Base-by-base conservation (phyloP, 2,888 invertebrate genomes). In the Agrotis puta region DNA sequence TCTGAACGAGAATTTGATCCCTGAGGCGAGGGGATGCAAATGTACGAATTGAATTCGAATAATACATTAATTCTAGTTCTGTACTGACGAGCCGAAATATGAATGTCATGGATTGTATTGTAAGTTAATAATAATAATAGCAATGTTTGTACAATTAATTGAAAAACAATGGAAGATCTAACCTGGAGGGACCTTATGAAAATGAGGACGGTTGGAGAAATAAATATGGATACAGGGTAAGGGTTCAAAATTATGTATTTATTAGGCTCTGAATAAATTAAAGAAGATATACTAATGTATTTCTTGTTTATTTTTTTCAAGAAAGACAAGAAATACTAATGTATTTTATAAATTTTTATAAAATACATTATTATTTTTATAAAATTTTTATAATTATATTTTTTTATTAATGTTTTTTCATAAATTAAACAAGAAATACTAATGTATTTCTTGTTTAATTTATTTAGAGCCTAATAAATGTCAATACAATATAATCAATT, bases 11-110 rank as follows among this genome's bases (percentile, higher is more conserved):
- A 56, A 48, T 24, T 22, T 22, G 57, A 64, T 70, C 43, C 43
- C 14, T 14, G 22, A 47, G 62, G 53, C 69, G 27, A 74, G 33
- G 47, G n/a, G 75, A 65, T 56, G 77, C 33, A 76, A 78, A 80
- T 80, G 4, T 63, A 61, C 3, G 24, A 66, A 81, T 58, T n/a
- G 57, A 64, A 77, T 81, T 81, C 64, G 56, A 67, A 81, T 76
- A 81, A 76, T 39, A 65, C 27, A 59, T 62, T 67, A 61, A 54
- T 50, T 66, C 51, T 58, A 22, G 24, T 16, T 51, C 13, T 18
- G n/a, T 39, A 48, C 47, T 5, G 27, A 61, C 13, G 14, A 45
- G 27, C 48, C 18, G 47, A 51, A 70, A 64, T 57, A 56, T 53
- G 50, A 61, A 75, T 56, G 33, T 24, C 22, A 50, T 62, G 24